Base-by-base conservation (phyloP, 2,888 invertebrate genomes). In the Hydrotaea cyrtoneurina region DNA sequence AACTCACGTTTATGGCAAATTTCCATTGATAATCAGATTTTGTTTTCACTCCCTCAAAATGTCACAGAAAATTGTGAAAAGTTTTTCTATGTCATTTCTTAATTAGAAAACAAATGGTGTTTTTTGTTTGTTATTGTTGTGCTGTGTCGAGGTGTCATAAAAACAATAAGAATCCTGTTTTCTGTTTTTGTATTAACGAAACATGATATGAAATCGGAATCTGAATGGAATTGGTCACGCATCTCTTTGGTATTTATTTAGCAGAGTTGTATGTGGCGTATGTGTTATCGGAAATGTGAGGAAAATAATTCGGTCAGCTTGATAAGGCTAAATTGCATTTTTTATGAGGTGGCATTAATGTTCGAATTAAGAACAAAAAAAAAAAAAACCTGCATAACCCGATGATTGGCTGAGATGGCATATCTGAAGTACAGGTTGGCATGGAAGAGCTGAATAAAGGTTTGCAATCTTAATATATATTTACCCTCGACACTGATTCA, bases 51-150 rank as follows among this genome's bases (percentile, higher is more conserved):
- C n/a, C 5, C n/a, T 50, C 3, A 13, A n/a, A 50, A 21, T 55
- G 21, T 21, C 11, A 21, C 17, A 21, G 21, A 55, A 55, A 53
- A 17, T 53, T 66, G 75, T 55, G 64, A 73, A 79, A 55, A 74
- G 39, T 80, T 80, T 74, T 31, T 50, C 50, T 50, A n/a, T 50
- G 15, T 50, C 57, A 55, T 55, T 55, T 69, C 69, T 69, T 69
- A 80, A 75, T 80, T 80, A 69, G 80, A 69, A 74, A 66, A 69
- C 66, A 74, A 80, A 78, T 78, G 53, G 59, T 72, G n/a, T n/a
- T n/a, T n/a, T n/a, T n/a, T n/a, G n/a, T n/a, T n/a, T n/a, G n/a
- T n/a, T 46, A 78, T 53, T 43, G 69, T 15, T 19, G 50, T 50
- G 50, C 13, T 50, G 2, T n/a, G 50, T 0, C 5, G 55, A 55